Percentiles rank a stretch among this genome's conserved stretches.
Conservation (phyloP, 2,797 vertebrate genomes). For the Dendrocincla fuliginosa region DNA sequence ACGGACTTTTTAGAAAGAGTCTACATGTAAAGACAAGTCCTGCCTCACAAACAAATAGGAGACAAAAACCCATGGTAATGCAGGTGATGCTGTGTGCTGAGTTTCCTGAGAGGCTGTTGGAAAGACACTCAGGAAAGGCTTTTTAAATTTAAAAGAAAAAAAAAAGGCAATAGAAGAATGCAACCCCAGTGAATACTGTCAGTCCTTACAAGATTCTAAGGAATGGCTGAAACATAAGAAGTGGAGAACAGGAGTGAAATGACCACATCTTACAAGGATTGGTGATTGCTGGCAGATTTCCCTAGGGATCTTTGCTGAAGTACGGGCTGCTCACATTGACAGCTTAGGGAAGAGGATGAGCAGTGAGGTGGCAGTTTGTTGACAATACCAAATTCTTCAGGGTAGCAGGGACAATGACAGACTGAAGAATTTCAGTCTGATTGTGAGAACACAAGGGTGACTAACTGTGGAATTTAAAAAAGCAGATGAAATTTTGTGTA, state of each 20-base stretch:
- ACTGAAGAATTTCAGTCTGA: neutral
- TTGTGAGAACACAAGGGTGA: neutral
- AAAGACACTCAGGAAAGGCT: neutral
- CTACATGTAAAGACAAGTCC: neutral
- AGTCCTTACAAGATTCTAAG: neutral
- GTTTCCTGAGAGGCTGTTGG: neutral
- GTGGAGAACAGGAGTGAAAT: neutral
- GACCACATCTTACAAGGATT: neutral
- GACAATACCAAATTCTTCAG: neutral
- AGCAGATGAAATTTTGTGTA: neutral
- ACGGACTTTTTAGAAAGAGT: neutral
- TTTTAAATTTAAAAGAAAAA: neutral
- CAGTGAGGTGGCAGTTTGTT: slow-evolving; percentile 13
- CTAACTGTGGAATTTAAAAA: neutral
- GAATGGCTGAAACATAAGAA: neutral
- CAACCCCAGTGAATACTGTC: neutral
- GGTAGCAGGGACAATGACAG: neutral
- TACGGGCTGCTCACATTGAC: neutral
- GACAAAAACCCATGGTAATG: neutral
- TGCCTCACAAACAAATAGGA: neutral
- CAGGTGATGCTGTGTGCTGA: neutral
- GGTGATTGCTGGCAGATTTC: slow-evolving; percentile 9
- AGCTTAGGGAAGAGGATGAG: neutral
- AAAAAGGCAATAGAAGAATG: neutral
- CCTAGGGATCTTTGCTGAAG: neutral